Base-by-base conservation (phyloP, 2,113 vertebrate genomes). In the Labrus mixtus region DNA sequence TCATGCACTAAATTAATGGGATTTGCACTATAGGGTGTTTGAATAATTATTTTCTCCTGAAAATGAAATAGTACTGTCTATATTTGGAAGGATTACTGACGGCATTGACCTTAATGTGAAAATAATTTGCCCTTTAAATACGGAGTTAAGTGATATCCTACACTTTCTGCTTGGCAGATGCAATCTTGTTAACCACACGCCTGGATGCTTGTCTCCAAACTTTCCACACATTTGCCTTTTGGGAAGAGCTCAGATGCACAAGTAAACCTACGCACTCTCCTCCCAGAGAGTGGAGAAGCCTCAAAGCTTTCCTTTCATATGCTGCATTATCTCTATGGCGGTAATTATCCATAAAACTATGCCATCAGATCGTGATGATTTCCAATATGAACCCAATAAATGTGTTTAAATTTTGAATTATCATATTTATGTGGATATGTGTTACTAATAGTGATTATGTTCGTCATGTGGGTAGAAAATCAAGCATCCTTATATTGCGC, bases 371-470 rank as follows among this genome's bases (percentile, higher is more conserved):
- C 84, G 73, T 84, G 88, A 88, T 81, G 85, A 91, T 91, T 92
- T 90, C 89, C 91, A 88, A 91, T 91, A 87, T 84, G 75, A 89
- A 87, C 87, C 90, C 89, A 86, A 90, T 91, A 90, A 93, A 92
- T 75, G 87, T 91, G 88, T 93, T 91, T 86, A 91, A 91, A 91
- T 77, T 90, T 82, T 82, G 88, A 91, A 91, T 92, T 91, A 91
- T 91, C 91, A 91, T 90, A 91, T 92, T 91, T 89, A 92, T 90
- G 87, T 86, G 84, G 85, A 89, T 87, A 89, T 90, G 91, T 93
- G 91, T 93, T 92, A 92, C 90, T 93, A 93, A 92, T 90, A 92
- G 90, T 88, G 90, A 93, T 92, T 92, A 91, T 90, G 87, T 81
- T 90, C 57, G 54, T 82, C 86, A 89, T 89, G 91, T 93, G 92